These are phyloP conservation scores for Nebria brevicollis DNA, from an alignment of 2,888 invertebrate species.

Conservation along the genomic window DNA sequence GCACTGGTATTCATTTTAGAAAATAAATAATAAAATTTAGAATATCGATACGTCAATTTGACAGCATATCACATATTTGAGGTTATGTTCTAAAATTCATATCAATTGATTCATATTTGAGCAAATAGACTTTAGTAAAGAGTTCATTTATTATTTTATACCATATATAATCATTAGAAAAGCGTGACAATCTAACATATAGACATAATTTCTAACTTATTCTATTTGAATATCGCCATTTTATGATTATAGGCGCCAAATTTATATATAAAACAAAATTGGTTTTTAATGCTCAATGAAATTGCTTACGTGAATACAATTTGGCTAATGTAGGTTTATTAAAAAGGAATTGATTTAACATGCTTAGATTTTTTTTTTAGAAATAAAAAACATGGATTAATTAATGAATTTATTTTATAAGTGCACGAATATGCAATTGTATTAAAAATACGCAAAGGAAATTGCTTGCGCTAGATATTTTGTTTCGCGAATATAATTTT, in stretches of 20 bases:
- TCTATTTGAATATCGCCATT: background rate
- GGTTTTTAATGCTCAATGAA: too few relatives aligned
- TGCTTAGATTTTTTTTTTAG: too few relatives aligned
- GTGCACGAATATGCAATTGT: background rate
- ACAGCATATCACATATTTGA: background rate
- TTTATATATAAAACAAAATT: background rate
- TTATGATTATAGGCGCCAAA: background rate
- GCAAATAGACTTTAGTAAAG: background rate
- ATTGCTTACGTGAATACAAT: too few relatives aligned
- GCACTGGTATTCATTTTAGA: slow-evolving; percentile 29
- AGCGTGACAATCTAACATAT: background rate
- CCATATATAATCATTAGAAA: background rate
- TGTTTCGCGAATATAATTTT: too few relatives aligned
- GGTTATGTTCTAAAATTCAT: background rate
- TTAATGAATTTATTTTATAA: background rate
- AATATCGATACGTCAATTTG: background rate
- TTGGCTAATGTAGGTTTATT: too few relatives aligned
- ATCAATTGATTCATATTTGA: background rate
- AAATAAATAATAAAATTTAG: slow-evolving; percentile 6
- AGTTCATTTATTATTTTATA: background rate
- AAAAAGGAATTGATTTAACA: too few relatives aligned
- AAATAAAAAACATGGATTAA: background rate
- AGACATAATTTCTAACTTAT: background rate
- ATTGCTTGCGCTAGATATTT: too few relatives aligned
- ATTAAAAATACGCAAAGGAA: too few relatives aligned